Evolutionary conservation across 2,888 invertebrate species (phyloP).

Genomic region (Archaeoteleia sp.): DNA sequence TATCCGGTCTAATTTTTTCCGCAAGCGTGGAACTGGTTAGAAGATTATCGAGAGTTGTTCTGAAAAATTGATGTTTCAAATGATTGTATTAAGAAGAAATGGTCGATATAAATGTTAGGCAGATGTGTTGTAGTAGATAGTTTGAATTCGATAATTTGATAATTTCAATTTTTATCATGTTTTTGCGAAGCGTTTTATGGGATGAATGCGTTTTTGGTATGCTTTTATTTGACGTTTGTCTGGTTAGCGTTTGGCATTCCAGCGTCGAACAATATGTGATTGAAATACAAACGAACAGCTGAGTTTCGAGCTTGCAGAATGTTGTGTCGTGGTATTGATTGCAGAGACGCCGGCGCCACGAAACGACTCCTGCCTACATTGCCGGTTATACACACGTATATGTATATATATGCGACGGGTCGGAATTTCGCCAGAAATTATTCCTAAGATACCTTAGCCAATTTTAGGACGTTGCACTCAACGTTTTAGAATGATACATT

Average conservation of each 20-base stretch:
- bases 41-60: constrained; percentile 24
- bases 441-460: constrained; percentile 15
- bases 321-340: constrained; percentile 69
- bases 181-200: too few relatives aligned
- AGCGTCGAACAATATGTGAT: constrained; percentile 29
- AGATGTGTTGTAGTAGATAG: too few relatives aligned
- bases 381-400: constrained; percentile 13
- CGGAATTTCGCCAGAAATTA: constrained; percentile 32
- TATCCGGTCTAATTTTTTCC: constrained; percentile 40
- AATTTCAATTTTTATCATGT: too few relatives aligned
- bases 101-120: too few relatives aligned
- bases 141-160: too few relatives aligned
- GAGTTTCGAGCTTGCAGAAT: constrained; percentile 62
- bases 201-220: too few relatives aligned
- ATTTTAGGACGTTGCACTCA: constrained; percentile 27
- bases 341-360: constrained; percentile 69
- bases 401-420: constrained; percentile 12
- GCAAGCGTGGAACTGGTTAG: constrained; percentile 6
- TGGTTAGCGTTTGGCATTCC: constrained; percentile 31
- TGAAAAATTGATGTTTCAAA: constrained; percentile 15
- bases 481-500: not conserved
- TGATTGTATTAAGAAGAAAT: too few relatives aligned
- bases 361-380: constrained; percentile 51
- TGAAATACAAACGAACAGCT: constrained; percentile 60
- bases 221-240: too few relatives aligned